Evolutionary conservation across 2,888 invertebrate species (phyloP).

Genomic region (Syritta pipiens): DNA sequence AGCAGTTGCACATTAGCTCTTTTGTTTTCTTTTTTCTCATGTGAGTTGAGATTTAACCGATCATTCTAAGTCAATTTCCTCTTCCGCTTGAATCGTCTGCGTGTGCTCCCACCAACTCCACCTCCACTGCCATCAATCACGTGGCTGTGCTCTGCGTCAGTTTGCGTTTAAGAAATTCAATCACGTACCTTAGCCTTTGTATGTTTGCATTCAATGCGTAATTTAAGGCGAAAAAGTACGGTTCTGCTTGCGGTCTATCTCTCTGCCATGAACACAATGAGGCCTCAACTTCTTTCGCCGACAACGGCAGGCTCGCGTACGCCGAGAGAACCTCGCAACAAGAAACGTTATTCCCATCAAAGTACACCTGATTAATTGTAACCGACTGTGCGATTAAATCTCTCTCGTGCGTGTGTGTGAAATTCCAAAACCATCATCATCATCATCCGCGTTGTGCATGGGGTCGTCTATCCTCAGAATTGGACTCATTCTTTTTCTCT

Average conservation of each 20-base stretch:
- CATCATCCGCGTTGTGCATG: constrained; percentile 29
- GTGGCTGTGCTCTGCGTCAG: background rate
- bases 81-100: background rate
- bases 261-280: constrained; percentile 3
- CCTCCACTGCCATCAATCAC: too few species aligned
- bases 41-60: too few species aligned
- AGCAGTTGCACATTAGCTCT: constrained; percentile 50
- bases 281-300: too few species aligned
- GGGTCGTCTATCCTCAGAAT: constrained; percentile 12
- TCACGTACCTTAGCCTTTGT: constrained; percentile 33
- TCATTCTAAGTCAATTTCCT: constrained; percentile 24
- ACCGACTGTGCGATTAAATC: constrained; percentile 59
- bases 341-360: constrained; percentile 58
- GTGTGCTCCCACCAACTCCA: too few species aligned
- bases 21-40: too few species aligned
- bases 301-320: constrained; percentile 1
- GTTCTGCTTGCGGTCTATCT: constrained; percentile 51
- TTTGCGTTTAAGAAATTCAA: constrained; percentile 32
- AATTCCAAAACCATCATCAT: constrained; percentile 29
- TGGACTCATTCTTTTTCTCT: constrained; percentile 33
- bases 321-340: too few species aligned
- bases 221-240: constrained; percentile 62
- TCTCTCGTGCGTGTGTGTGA: background rate
- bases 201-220: constrained; percentile 36
- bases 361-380: constrained; percentile 63